Base-by-base conservation (phyloP, 2,888 invertebrate genomes). In the Drosophila nigritarsus region DNA sequence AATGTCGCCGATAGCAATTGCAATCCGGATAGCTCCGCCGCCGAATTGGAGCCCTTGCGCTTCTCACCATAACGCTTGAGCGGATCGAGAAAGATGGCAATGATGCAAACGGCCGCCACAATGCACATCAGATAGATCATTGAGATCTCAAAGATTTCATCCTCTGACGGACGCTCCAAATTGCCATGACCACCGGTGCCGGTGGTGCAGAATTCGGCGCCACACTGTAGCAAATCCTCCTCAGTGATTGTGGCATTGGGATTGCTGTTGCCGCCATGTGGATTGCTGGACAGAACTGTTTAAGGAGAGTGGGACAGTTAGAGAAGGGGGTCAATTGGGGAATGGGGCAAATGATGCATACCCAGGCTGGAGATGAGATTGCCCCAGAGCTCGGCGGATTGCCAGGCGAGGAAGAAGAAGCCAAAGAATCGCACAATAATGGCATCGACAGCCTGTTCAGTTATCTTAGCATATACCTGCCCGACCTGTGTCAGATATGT, bases 321-420 rank as follows among this genome's bases (percentile, higher is more conserved):
- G 11, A 40, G 8, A 3, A 8, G 18, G 20, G n/a, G 9, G 1
- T 30, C 30, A 38, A 38, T 18, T 15, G 34, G 34, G 18, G 36
- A 18, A 18, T 9, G 3, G 38, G 3, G n/a, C 3, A 30, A 9
- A 13, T 8, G 32, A 29, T 34, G 85, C 88, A 83, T 84, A 93
- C 93, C 93, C 87, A 97, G 94, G 81, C 98, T 98, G n/a, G 98
- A 98, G 90, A 98, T 96, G 75, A 99, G 95, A 93, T 99, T 99
- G 91, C 99, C 99, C 97, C 98, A 98, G 55, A 99, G 95, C 94
- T 99, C 97, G 87, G 99, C 97, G 20, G 98, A 97, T 93, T 99
- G 99, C 96, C 99, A 99, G 80, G 99, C 97, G 87, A 99, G 95
- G 95, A 99, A 99, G 96, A 99, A 99, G 95, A 99, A 97, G 51